Base-by-base conservation (phyloP, 2,797 vertebrate genomes). In the Gallinago stenura region DNA sequence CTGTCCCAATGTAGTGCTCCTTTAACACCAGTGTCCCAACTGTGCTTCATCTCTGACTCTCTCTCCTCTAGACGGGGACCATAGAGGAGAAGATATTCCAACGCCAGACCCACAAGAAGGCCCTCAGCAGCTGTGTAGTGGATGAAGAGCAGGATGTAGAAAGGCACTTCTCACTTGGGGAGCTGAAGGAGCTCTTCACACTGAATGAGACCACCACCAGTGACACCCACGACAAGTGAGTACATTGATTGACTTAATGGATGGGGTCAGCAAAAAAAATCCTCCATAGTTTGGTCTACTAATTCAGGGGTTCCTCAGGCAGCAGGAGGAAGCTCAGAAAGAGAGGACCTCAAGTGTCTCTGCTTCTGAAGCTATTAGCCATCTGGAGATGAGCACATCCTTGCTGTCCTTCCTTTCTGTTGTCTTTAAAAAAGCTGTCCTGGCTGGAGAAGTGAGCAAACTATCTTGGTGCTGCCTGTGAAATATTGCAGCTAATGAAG, bases 41-140 rank as follows among this genome's bases (percentile, higher is more conserved):
- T 73, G 20, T 69, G 53, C 48, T 65, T 82, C 26, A 30, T 26
- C 51, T 81, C 68, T 56, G 48, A 17, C 79, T 48, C 13, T 13
- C 50, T 28, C 8, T 41, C 50, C 61, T 80, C 26, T 81, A 99
- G 99, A 99, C 99, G 0, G 99, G 99, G 46, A 99, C 99, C 10
- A 99, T 99, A 16, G 99, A 99, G 96, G 99, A 99, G 98, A 99
- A 99, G 98, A 99, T 99, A 96, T 98, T 99, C 85, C 99, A 99
- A 95, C 98, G 99, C 39, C 99, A 99, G 97, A 99, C 99, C 61
- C 99, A 99, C 94, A 99, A 99, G 97, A 99, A 99, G 83, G 99
- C 99, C 16, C 98, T 99, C 95, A 99, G 99, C 97, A 99, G 99
- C 98, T 99, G 99, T 2, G 99, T 99, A 89, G 99, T 99, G 68